Percentiles rank a stretch among this genome's conserved stretches.
Evolutionary conservation across 23 tunicate genomes (phyloP).

Genomic region (Styela clava): DNA sequence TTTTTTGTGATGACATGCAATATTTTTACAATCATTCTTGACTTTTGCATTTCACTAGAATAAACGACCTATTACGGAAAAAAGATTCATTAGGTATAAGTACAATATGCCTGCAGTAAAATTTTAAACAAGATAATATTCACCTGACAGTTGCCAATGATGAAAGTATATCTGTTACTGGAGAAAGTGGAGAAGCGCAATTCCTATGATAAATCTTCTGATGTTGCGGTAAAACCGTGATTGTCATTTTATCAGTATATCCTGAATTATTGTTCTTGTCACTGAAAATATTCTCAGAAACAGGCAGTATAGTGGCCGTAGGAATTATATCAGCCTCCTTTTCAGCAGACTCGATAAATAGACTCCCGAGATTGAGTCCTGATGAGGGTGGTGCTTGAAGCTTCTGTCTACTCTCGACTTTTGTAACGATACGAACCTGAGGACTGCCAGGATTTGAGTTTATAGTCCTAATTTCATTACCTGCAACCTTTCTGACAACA

Average conservation of each 20-base stretch:
- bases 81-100: too few relatives aligned
- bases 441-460: neutral
- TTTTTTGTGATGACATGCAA: too few relatives aligned
- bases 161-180: neutral
- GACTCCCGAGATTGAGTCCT: slow-evolving; percentile 49
- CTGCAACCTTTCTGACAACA: neutral
- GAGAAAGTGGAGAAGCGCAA: neutral
- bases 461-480: too few relatives aligned
- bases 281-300: slow-evolving; percentile 27
- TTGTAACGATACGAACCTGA: neutral
- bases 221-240: neutral
- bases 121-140: too few relatives aligned
- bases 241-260: neutral
- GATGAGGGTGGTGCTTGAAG: neutral
- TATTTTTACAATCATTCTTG: too few relatives aligned
- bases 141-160: neutral
- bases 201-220: neutral
- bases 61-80: too few relatives aligned
- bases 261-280: slow-evolving; percentile 14
- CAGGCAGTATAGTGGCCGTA: slow-evolving; percentile 38
- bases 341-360: slow-evolving; percentile 67
- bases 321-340: slow-evolving; percentile 42
- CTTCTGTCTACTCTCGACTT: neutral
- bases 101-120: too few relatives aligned
- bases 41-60: too few relatives aligned